Evolutionary conservation across 2,797 vertebrate species (phyloP).

Genomic region (Poeciliopsis infans): DNA sequence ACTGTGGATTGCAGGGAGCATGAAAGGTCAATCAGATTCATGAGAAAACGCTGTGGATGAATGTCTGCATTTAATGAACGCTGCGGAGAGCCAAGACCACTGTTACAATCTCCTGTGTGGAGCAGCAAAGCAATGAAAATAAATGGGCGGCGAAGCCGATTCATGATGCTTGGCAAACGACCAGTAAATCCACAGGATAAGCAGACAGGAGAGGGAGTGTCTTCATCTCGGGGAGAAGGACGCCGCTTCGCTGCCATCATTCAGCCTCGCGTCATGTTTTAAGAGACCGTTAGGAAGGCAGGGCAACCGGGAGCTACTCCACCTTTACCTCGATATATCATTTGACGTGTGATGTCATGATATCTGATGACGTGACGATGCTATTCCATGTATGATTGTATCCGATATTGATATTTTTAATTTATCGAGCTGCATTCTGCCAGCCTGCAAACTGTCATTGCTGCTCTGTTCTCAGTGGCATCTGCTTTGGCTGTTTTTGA

Average conservation of each 20-base stretch:
- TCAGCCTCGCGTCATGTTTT: conserved; percentile 8
- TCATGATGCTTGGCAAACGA: conserved; percentile 63
- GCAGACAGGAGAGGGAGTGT: conserved; percentile 34
- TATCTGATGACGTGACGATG: background rate
- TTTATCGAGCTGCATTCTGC: background rate
- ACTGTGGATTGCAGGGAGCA: conserved; percentile 49
- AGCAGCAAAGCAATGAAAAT: conserved; percentile 60
- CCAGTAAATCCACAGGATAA: conserved; percentile 65
- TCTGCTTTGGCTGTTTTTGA: background rate
- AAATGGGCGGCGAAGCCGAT: conserved; percentile 62
- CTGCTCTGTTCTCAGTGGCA: background rate
- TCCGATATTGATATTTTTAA: background rate
- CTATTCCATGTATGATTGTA: background rate
- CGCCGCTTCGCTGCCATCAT: conserved; percentile 43
- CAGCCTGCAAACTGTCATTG: background rate
- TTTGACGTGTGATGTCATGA: background rate
- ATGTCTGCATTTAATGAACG: conserved; percentile 66
- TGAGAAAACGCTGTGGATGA: conserved; percentile 66
- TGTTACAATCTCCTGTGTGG: conserved; percentile 38
- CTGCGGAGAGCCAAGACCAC: conserved; percentile 29
- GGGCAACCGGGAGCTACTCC: background rate
- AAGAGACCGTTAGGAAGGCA: background rate
- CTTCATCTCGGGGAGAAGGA: conserved; percentile 12
- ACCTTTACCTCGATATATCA: background rate
- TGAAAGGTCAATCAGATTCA: conserved; percentile 81